These are phyloP conservation scores for Holocentrus rufus DNA, from an alignment of 2,797 vertebrate genomes.

Conservation along the genomic window DNA sequence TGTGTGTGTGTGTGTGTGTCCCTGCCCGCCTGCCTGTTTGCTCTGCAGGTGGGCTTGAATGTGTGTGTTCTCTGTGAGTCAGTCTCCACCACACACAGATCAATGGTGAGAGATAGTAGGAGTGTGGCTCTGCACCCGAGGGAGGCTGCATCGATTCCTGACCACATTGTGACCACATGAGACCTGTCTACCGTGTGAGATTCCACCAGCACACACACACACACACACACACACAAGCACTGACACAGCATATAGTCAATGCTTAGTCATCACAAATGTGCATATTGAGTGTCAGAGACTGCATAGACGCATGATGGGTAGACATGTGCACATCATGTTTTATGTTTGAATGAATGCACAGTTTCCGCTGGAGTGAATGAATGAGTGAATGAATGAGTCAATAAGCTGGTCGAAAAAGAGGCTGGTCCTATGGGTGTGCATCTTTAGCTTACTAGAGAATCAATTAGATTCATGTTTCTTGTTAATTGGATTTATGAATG, in stretches of 20 bases:
- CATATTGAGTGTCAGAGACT: neutral
- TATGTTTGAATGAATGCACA: neutral
- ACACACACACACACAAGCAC: slow-evolving; percentile 4
- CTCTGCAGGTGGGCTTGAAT: neutral
- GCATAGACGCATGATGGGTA: slow-evolving; percentile 1
- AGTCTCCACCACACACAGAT: slow-evolving; percentile 45
- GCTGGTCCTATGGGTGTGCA: no score
- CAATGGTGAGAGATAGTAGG: slow-evolving; percentile 59
- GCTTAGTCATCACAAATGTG: slow-evolving; percentile 21
- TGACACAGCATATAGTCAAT: slow-evolving; percentile 4
- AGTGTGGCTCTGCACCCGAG: slow-evolving; percentile 51
- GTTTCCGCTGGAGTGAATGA: slow-evolving; percentile 1
- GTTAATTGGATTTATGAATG: no score
- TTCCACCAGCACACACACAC: slow-evolving; percentile 18
- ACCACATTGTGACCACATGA: slow-evolving; percentile 44
- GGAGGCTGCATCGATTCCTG: slow-evolving; percentile 55
- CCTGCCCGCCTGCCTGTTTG: no score
- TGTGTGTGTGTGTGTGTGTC: neutral
- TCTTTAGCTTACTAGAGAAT: no score
- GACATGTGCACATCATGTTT: neutral
- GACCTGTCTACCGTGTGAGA: slow-evolving; percentile 41
- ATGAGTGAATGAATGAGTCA: slow-evolving; percentile 21
- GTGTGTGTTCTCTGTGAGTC: slow-evolving; percentile 23
- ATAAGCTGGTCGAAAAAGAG: no score
- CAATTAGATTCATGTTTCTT: no score